Conservation (phyloP, 2,113 vertebrate species). For the Spea multiplicata region DNA sequence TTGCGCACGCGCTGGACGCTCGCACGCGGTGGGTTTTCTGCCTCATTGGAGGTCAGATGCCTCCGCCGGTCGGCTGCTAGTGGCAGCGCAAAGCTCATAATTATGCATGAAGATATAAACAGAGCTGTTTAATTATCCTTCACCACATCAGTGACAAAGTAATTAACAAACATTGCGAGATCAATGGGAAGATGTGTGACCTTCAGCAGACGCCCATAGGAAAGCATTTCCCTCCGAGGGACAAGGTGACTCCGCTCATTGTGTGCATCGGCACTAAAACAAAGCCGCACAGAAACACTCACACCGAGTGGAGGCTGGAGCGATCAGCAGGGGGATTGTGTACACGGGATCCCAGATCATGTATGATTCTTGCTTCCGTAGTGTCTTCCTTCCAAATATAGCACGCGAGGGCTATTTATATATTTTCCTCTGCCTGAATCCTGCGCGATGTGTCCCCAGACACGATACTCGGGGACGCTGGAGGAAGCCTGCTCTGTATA, state of each 20-base stretch:
- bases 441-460: slow-evolving; percentile 6
- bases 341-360: not conserved
- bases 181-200: slow-evolving; percentile 99
- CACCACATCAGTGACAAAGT: slow-evolving; percentile 99
- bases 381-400: slow-evolving; percentile 40
- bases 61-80: slow-evolving; percentile 59
- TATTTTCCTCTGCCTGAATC: not conserved
- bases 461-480: slow-evolving; percentile 6
- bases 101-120: slow-evolving; percentile 99
- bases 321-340: no score
- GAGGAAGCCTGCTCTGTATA: not conserved
- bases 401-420: slow-evolving; percentile 21
- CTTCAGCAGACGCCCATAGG: slow-evolving; percentile 88
- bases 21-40: not conserved
- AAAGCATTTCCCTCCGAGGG: slow-evolving; percentile 71
- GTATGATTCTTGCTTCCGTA: slow-evolving; percentile 2
- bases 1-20: no score
- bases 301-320: not conserved
- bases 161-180: slow-evolving; percentile 99
- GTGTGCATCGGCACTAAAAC: slow-evolving; percentile 24
- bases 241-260: slow-evolving; percentile 72
- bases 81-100: slow-evolving; percentile 87
- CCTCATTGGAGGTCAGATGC: not conserved
- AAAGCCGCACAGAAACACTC: not conserved
- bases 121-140: slow-evolving; percentile 99